phyloP scores from a whole-genome alignment of 2,888 invertebrate species.

The Ophioninae sp. region DNA sequence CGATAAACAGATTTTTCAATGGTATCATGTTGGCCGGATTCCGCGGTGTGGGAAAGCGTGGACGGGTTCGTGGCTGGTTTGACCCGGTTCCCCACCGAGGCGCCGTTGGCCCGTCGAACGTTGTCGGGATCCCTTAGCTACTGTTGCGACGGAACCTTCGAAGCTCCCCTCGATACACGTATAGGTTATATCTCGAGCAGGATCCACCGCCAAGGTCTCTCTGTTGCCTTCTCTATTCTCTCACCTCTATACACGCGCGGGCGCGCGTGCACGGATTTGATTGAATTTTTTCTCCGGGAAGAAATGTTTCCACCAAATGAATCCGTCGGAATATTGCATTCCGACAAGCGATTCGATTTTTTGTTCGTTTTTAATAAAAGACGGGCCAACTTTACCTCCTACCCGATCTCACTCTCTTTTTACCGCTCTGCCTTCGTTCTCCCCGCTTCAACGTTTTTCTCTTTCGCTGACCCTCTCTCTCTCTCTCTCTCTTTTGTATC shows the following conservation, averaged over 20 bases:
- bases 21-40: conserved; percentile 15
- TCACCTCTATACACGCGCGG: conserved; percentile 62
- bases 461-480: conserved; percentile 25
- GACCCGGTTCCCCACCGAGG: conserved; percentile 39
- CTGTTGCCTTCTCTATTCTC: conserved; percentile 54
- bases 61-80: conserved; percentile 53
- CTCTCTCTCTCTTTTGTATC: conserved; percentile 23
- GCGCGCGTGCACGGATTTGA: conserved; percentile 73
- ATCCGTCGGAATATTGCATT: conserved; percentile 81
- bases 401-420: conserved; percentile 27
- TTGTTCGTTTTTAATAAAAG: conserved; percentile 80
- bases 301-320: conserved; percentile 81
- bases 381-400: conserved; percentile 67
- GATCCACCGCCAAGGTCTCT: conserved; percentile 38
- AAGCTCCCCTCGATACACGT: conserved; percentile 24
- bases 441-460: not conserved
- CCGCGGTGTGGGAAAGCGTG: not conserved
- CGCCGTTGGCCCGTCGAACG: conserved; percentile 31
- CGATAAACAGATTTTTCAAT: conserved; percentile 10
- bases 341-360: conserved; percentile 79
- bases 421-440: conserved; percentile 5
- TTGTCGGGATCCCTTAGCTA: conserved; percentile 34
- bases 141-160: conserved; percentile 22
- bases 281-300: conserved; percentile 80
- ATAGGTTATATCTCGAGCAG: not conserved